Conservation (phyloP, 2,888 invertebrate genomes). For the Trisateles emortualis region DNA sequence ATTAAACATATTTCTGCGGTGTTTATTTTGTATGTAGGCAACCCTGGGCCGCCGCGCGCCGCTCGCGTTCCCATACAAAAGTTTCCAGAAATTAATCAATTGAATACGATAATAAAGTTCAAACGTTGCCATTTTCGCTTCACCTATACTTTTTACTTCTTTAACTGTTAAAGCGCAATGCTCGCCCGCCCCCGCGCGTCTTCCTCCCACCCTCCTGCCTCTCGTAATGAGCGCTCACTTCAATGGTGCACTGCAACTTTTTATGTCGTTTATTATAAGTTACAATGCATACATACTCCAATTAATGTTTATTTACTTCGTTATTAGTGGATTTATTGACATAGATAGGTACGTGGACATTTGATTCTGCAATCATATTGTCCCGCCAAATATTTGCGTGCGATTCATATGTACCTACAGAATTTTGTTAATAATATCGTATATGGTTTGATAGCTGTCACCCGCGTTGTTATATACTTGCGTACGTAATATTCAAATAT, state of each 20-base stretch:
- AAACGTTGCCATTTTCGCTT: constrained; percentile 16
- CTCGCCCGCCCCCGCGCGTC: neutral
- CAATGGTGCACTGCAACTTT: neutral
- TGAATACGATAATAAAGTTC: constrained; percentile 33
- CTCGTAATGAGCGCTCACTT: constrained; percentile 3
- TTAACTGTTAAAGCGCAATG: neutral
- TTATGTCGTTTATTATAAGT: neutral
- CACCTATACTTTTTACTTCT: constrained; percentile 1
- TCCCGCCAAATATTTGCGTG: no score
- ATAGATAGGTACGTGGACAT: no score
- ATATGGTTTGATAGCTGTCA: no score
- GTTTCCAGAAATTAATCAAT: constrained; percentile 40
- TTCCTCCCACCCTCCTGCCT: neutral
- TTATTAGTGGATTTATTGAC: no score
- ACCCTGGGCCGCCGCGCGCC: neutral
- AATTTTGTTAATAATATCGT: no score
- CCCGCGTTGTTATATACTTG: no score
- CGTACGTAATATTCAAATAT: no score
- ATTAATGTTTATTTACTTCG: neutral
- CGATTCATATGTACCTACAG: no score
- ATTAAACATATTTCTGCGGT: neutral
- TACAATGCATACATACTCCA: neutral
- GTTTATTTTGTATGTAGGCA: neutral
- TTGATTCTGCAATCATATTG: no score
- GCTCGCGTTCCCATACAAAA: constrained; percentile 15